phyloP scores from a whole-genome alignment of 2,797 vertebrate species.

The Pseudomugil tenellus region DNA sequence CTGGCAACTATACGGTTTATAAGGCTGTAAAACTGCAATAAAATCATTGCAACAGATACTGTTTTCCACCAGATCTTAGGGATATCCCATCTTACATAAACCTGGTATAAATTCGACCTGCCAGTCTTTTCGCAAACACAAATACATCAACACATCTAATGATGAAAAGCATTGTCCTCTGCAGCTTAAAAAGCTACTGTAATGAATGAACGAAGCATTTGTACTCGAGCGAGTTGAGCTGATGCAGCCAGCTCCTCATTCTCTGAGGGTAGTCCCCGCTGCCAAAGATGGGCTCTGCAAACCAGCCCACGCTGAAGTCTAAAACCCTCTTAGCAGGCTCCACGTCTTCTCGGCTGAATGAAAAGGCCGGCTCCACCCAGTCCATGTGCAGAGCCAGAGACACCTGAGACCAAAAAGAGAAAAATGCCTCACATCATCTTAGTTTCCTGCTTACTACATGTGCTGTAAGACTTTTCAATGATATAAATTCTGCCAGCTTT shows the following conservation, averaged over 20 bases:
- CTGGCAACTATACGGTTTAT: too few relatives aligned
- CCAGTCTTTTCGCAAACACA: neutral
- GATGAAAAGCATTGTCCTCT: too few relatives aligned
- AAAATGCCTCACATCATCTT: too few relatives aligned
- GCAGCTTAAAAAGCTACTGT: neutral
- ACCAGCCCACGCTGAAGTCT: slow-evolving; percentile 92
- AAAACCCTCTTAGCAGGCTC: slow-evolving; percentile 89
- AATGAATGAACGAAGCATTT: slow-evolving; percentile 4
- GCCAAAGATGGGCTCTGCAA: slow-evolving; percentile 94
- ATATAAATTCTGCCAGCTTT: too few relatives aligned
- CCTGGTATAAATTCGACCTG: too few relatives aligned
- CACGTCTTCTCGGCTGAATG: slow-evolving; percentile 88
- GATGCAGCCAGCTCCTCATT: slow-evolving; percentile 91
- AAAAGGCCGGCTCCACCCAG: slow-evolving; percentile 95
- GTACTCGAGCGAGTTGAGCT: slow-evolving; percentile 83
- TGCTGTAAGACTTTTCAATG: neutral
- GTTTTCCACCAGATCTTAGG: too few relatives aligned
- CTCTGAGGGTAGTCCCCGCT: slow-evolving; percentile 90
- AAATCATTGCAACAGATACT: too few relatives aligned
- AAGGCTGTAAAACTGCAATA: too few relatives aligned
- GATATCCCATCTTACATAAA: too few relatives aligned
- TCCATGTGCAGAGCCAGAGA: slow-evolving; percentile 93
- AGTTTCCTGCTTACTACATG: neutral
- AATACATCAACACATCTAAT: neutral
- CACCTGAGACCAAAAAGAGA: slow-evolving; percentile 72